Evolutionary conservation across 2,888 invertebrate species (phyloP).

Genomic region (Psylliodes chrysocephalus): DNA sequence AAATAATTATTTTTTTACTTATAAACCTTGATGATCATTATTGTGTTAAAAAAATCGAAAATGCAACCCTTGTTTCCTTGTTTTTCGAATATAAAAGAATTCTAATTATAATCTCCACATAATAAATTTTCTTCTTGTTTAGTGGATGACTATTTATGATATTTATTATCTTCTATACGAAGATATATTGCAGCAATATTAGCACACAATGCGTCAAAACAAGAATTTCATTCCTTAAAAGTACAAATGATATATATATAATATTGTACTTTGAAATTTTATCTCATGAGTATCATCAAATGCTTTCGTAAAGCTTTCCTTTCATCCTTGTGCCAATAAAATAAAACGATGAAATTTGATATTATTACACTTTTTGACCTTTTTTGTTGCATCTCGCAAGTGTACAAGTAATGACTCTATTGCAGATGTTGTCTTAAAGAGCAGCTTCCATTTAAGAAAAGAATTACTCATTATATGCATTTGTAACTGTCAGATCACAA

Average conservation of each 20-base stretch:
- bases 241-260: slow-evolving; percentile 15
- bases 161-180: not conserved
- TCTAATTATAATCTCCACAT: too few species aligned
- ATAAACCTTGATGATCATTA: too few species aligned
- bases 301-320: slow-evolving; percentile 5
- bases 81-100: too few species aligned
- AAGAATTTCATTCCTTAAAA: slow-evolving; percentile 20
- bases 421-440: slow-evolving; percentile 46
- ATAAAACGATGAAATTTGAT: slow-evolving; percentile 28
- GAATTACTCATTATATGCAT: slow-evolving; percentile 19
- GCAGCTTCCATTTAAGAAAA: slow-evolving; percentile 47
- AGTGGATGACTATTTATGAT: not conserved
- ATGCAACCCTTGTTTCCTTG: too few species aligned
- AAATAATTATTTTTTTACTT: too few species aligned
- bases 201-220: slow-evolving; percentile 18
- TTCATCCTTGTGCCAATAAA: slow-evolving; percentile 35
- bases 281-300: not conserved
- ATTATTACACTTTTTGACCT: slow-evolving; percentile 37
- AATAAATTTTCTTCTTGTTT: too few species aligned
- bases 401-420: slow-evolving; percentile 47
- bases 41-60: too few species aligned
- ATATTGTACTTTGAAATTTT: slow-evolving; percentile 18
- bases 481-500: slow-evolving; percentile 23
- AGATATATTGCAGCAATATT: not conserved
- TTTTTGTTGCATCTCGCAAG: slow-evolving; percentile 44